Base-by-base conservation (phyloP, 2,797 vertebrate genomes). In the Fratercula arctica region DNA sequence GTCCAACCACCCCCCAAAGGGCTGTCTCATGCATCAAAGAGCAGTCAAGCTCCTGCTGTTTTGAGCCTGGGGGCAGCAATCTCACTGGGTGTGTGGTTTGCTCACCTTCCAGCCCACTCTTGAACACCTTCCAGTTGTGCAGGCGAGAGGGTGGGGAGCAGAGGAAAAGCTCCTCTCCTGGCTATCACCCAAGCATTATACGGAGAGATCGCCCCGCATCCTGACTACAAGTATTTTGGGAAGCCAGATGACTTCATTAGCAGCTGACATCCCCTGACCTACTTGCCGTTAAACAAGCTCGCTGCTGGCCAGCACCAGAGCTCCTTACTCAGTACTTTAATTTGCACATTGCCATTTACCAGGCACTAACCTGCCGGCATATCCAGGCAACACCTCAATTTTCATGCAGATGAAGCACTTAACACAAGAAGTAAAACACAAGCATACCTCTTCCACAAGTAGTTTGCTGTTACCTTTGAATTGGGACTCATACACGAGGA, bases 191-290 rank as follows among this genome's bases (percentile, higher is more conserved):
- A 90, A 79, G 78, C 68, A 85, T 87, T 83, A 77, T 31, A 56
- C 1, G 7, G 72, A 3, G 5, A 60, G 74, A 75, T 64, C 10
- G 2, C 60, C 72, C 81, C 6, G 26, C 16, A 96, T 77, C 84
- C 93, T 90, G 68, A 8, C 56, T 81, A 2, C 2, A n/a, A 69
- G 84, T 93, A 79, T 84, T 96, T 87, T 89, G 87, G 93, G 95
- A 94, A 96, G 84, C 70, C 72, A 67, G 86, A 87, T 94, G 84
- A 96, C 53, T 89, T 93, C 78, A 94, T 63, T 13, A 81, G 43
- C 90, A 96, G 87, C 78, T 93, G 90, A 92, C 64, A 90, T 29
- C 45, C 86, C 93, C 84, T 70, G 74, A 95, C 56, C 90, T 68
- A 76, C 84, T 82, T 20, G 0, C 67, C 10, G 3, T 66, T 61